Base-by-base conservation (phyloP, 2,113 vertebrate species). In the Picathartes gymnocephalus region DNA sequence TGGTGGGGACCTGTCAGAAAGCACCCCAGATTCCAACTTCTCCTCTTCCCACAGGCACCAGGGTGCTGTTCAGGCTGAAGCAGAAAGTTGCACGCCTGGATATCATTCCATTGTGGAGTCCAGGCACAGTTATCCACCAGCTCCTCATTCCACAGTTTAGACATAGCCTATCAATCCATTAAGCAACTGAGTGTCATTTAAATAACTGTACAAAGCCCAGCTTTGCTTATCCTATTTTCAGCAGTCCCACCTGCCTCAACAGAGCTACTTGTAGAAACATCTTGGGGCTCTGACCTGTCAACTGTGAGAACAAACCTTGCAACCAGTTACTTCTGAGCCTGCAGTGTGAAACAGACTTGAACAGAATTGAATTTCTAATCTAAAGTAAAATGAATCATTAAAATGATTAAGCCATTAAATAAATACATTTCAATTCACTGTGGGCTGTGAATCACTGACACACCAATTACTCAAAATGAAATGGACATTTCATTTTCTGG, bases 341-440 rank as follows among this genome's bases (percentile, higher is more conserved):
- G 53, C 86, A 74, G 21, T 42, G 20, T 80, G 57, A 57, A 16
- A 25, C 39, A 39, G 70, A 65, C 1, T n/a, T n/a, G n/a, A n/a
- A 1, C 54, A 86, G 64, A 86, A 95, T 45, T 91, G 17, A 33
- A 72, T 60, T 86, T 86, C 45, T 73, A 64, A 72, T 81, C 37
- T 57, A 42, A 95, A 81, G 53, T 71, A 69, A 92, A 96, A 96
- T 86, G 71, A 81, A 88, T 86, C 9, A 90, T 88, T 93, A 79
- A 93, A 94, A 92, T 92, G 12, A 73, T 96, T 56, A 93, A 90
- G 17, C 35, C 18, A 80, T 91, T 86, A 92, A 95, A 92, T 79
- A 88, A 86, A 93, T 90, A 70, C 40, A 51, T 72, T 40, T 76
- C 37, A 68, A 15, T 76, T 92, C 81, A 57, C 19, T 77, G 28